These are phyloP conservation scores for Coenonympha glycerion DNA, from an alignment of 2,888 invertebrate genomes.

Conservation along the genomic window DNA sequence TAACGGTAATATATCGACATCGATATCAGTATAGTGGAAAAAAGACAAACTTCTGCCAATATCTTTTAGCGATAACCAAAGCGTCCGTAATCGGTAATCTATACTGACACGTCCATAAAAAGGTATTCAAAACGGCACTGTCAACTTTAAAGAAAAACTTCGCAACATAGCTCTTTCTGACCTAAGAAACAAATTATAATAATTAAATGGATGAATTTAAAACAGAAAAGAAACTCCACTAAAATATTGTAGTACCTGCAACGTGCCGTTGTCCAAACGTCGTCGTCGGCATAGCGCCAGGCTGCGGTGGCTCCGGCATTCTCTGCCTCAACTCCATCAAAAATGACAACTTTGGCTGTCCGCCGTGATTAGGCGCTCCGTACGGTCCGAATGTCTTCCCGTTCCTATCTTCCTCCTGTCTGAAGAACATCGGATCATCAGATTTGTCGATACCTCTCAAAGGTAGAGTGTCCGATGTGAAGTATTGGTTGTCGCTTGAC, in stretches of 20 bases:
- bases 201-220: background rate
- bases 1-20: too few relatives aligned
- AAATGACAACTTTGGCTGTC: constrained; percentile 75
- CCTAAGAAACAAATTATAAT: too few relatives aligned
- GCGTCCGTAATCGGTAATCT: too few relatives aligned
- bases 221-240: background rate
- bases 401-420: constrained; percentile 70
- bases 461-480: constrained; percentile 85
- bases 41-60: too few relatives aligned
- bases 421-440: constrained; percentile 75
- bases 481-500: constrained; percentile 76
- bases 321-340: constrained; percentile 79
- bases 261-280: constrained; percentile 67
- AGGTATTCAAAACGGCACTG: too few relatives aligned
- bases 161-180: too few relatives aligned
- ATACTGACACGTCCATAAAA: too few relatives aligned
- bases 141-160: too few relatives aligned
- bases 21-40: too few relatives aligned
- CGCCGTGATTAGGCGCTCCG: constrained; percentile 52
- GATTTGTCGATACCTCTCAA: constrained; percentile 71
- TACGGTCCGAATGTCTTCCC: constrained; percentile 53
- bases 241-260: constrained; percentile 46
- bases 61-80: too few relatives aligned
- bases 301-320: constrained; percentile 74
- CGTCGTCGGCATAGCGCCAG: constrained; percentile 52